Base-by-base conservation (phyloP, 2,113 vertebrate genomes). In the Eubucco bourcierii region DNA sequence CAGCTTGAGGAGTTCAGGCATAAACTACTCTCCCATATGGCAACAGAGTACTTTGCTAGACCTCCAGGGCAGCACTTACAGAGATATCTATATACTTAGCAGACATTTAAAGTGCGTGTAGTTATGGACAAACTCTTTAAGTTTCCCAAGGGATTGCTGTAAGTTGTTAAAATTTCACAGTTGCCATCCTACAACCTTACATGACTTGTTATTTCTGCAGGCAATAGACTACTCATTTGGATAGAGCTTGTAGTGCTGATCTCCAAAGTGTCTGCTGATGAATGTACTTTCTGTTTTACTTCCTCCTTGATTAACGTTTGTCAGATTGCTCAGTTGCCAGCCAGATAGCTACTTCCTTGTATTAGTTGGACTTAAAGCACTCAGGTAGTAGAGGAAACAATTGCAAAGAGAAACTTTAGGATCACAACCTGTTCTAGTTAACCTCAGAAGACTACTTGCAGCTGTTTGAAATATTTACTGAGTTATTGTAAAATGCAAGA, bases 251-350 rank as follows among this genome's bases (percentile, higher is more conserved):
- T 65, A 76, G 53, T 66, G n/a, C 71, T 77, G 39, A 33, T 91
- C 52, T 87, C 12, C 72, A 12, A 66, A 37, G 39, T 68, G 21
- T 33, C 44, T 66, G 60, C 64, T 93, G 50, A 63, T 90, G 46
- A 94, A 39, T 29, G 37, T 84, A 70, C 31, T 84, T 91, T 90
- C 20, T 78, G 5, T 95, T 94, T 94, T 23, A 70, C 90, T 95
- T 93, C 92, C 90, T 95, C 87, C n/a, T 70, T 70, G 84, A 84
- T 87, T 12, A 70, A 3, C 20, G 33, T 75, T 82, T 66, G 94
- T 91, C 53, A 94, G 5, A 86, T 70, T 56, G 37, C 50, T 90
- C 50, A 75, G 59, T 94, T 95, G 97, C 86, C 5, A 16, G 84
- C 66, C 77, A 88, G 89, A 77, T 77, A 80, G 64, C 15, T 80